These are phyloP conservation scores for Conistra vaccinii DNA, from an alignment of 2,888 invertebrate genomes.

Conservation along the genomic window DNA sequence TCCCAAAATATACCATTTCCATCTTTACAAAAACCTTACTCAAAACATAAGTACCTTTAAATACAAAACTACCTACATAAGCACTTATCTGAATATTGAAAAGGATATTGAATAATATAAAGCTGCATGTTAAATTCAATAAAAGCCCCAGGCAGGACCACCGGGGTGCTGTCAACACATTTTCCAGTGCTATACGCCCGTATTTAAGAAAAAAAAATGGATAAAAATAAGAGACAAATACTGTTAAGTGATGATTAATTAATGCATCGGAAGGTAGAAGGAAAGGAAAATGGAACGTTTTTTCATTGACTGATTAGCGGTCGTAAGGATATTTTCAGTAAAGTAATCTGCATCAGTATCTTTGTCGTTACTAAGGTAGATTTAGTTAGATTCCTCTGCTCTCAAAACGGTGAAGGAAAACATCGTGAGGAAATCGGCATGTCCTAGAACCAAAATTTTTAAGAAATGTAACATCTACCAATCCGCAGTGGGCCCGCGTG, in stretches of 20 bases:
- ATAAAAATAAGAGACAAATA: background rate
- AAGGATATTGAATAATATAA: conserved; percentile 9
- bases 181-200: background rate
- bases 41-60: background rate
- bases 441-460: too few relatives aligned
- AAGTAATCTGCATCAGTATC: too few relatives aligned
- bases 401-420: too few relatives aligned
- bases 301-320: background rate
- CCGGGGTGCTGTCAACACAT: conserved; percentile 6
- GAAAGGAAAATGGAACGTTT: background rate
- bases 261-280: background rate
- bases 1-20: background rate
- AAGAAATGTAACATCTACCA: too few relatives aligned
- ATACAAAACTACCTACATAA: background rate
- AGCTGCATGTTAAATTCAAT: conserved; percentile 14
- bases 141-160: background rate
- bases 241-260: conserved; percentile 5
- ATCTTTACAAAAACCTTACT: background rate
- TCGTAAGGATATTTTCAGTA: too few relatives aligned
- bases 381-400: too few relatives aligned
- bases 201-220: conserved; percentile 1
- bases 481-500: too few relatives aligned
- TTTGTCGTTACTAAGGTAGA: too few relatives aligned
- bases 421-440: too few relatives aligned
- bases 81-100: conserved; percentile 12